Percentiles rank a stretch among this genome's conserved stretches.
Conservation (phyloP, 2,797 vertebrate species). For the Rhadinocentrus ornatus region DNA sequence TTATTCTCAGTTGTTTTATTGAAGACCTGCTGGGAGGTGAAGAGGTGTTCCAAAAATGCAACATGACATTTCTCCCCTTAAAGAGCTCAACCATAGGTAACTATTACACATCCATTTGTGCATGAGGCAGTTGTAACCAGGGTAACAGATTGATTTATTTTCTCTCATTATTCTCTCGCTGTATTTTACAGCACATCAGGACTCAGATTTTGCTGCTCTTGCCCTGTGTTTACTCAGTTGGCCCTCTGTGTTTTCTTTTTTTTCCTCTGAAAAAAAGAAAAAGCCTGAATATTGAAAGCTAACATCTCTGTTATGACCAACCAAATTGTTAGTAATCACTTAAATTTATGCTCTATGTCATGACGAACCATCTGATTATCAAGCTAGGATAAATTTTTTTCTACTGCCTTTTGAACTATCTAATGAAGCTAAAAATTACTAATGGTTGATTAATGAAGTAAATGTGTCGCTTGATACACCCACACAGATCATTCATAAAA, state of each 20-base stretch:
- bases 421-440: slow-evolving; percentile 32
- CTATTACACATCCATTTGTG: slow-evolving; percentile 81
- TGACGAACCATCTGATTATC: slow-evolving; percentile 68
- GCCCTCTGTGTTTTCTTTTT: slow-evolving; percentile 8
- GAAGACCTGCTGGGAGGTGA: slow-evolving; percentile 85
- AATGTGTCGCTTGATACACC: slow-evolving; percentile 38
- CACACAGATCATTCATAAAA: slow-evolving; percentile 16
- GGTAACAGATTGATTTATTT: slow-evolving; percentile 83
- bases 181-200: slow-evolving; percentile 36
- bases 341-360: slow-evolving; percentile 36
- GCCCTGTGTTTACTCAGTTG: slow-evolving; percentile 13
- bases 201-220: slow-evolving; percentile 14
- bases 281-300: slow-evolving; percentile 15
- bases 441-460: slow-evolving; percentile 37
- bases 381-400: slow-evolving; percentile 44
- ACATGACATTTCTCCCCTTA: slow-evolving; percentile 83
- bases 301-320: slow-evolving; percentile 53
- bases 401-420: slow-evolving; percentile 3
- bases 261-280: slow-evolving; percentile 24
- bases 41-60: slow-evolving; percentile 83
- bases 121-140: slow-evolving; percentile 85
- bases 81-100: slow-evolving; percentile 77
- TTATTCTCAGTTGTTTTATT: slow-evolving; percentile 73
- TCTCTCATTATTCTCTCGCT: slow-evolving; percentile 36
- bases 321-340: slow-evolving; percentile 30